phyloP scores from a whole-genome alignment of 2,797 vertebrate species.

The Anguilla obscura region DNA sequence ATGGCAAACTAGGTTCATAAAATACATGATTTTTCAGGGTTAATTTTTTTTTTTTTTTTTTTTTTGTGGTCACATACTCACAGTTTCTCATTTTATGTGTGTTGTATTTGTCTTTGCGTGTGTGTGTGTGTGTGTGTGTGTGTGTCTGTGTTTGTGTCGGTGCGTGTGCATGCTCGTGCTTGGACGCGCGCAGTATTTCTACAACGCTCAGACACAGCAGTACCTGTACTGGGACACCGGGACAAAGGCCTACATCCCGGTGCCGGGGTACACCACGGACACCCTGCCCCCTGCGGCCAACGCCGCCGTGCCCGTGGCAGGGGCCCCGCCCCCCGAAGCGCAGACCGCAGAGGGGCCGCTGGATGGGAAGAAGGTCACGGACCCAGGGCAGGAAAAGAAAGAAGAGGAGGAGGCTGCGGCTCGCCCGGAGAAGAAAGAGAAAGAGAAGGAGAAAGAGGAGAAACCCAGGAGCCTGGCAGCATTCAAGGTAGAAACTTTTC shows the following conservation, averaged over 20 bases:
- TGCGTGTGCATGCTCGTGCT: neutral
- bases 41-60: neutral
- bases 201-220: constrained; percentile 78
- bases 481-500: constrained; percentile 70
- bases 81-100: neutral
- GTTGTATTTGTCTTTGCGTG: neutral
- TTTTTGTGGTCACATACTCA: neutral
- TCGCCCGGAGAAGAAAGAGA: constrained; percentile 74
- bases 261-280: constrained; percentile 63
- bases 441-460: constrained; percentile 73
- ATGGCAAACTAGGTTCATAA: neutral
- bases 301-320: constrained; percentile 70
- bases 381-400: constrained; percentile 69
- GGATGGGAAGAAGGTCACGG: constrained; percentile 66
- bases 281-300: constrained; percentile 55
- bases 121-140: neutral
- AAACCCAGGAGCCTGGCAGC: constrained; percentile 75
- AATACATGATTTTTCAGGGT: neutral
- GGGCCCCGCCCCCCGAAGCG: constrained; percentile 73
- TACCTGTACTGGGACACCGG: constrained; percentile 78
- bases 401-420: constrained; percentile 71
- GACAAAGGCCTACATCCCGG: constrained; percentile 74
- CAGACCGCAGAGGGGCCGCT: constrained; percentile 75
- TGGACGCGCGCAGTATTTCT: constrained; percentile 71
- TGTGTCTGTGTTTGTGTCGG: neutral